A percentile compares a stretch with the other conserved stretches of the same genome.
Conservation (phyloP, 2,888 invertebrate species). For the Drosophila anomalata region DNA sequence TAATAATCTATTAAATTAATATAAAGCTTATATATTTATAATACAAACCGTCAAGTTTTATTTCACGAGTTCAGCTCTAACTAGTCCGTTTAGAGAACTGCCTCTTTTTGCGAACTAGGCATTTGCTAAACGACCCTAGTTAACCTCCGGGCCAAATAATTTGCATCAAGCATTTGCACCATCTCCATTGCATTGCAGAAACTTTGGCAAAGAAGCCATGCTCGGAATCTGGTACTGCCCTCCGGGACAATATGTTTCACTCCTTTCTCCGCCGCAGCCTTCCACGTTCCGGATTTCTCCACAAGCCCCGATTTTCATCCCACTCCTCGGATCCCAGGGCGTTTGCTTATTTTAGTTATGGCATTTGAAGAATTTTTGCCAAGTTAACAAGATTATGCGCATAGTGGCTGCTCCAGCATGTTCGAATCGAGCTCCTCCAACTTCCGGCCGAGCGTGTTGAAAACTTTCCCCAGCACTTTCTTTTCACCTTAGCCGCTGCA, state of each 20-base stretch:
- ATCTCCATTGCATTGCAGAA: conserved; percentile 42
- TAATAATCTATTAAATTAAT: too few species aligned
- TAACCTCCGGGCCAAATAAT: conserved; percentile 79
- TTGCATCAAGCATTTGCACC: conserved; percentile 79
- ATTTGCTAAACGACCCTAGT: conserved; percentile 79
- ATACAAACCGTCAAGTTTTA: neutral
- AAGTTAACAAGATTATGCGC: conserved; percentile 79
- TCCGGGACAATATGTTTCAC: conserved; percentile 46
- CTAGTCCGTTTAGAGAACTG: conserved; percentile 1
- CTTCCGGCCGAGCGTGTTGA: conserved; percentile 49
- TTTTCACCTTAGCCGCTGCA: conserved; percentile 42
- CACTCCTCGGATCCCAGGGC: conserved; percentile 7
- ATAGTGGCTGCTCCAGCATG: conserved; percentile 59
- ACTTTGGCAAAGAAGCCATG: conserved; percentile 52
- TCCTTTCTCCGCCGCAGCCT: neutral
- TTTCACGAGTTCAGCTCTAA: conserved; percentile 4
- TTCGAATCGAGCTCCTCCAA: conserved; percentile 46
- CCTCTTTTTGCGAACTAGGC: conserved; percentile 58
- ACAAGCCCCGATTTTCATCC: neutral
- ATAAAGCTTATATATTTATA: too few species aligned
- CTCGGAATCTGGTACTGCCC: conserved; percentile 63
- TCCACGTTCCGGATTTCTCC: neutral
- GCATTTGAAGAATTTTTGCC: conserved; percentile 73
- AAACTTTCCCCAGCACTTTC: conserved; percentile 50
- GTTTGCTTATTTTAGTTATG: conserved; percentile 77